Base-by-base conservation (phyloP, 2,797 vertebrate genomes). In the Carcharodon carcharias region DNA sequence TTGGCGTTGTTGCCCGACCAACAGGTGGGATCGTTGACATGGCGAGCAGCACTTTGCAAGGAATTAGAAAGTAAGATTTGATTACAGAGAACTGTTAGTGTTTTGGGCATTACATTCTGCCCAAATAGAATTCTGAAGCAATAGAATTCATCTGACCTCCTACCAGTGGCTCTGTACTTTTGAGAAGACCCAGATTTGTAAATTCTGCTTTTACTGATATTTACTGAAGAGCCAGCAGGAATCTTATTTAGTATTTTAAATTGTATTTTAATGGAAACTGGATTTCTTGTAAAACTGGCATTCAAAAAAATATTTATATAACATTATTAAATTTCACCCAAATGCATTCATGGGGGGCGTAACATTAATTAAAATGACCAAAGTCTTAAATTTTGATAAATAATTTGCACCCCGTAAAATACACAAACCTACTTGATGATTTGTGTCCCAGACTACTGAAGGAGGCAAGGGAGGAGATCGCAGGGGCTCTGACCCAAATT, bases 21-120 rank as follows among this genome's bases (percentile, higher is more conserved):
- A 99, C 99, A 0, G 99, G 99, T 6, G 99, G 99, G 96, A 99
- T 99, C 9, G 97, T 99, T 89, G 99, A 99, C 96, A 99, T 99
- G 99, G 99, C 99, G 94, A 99, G 99, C 98, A 99, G 99, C 96
- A 99, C 99, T 65, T 99, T 99, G 97, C 99, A 99, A 97, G 99
- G 99, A 96, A 99, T 99, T 97, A 99, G 99, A 97, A 99, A 99
- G 99, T 99, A 98, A 97, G 92, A 67, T 65, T 9, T 18, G 3
- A 67, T 50, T 50, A 50, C 45, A 50, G 45, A 50, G 45, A 50
- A 50, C 45, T 1, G 45, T 50, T 50, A 50, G 45, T 50, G 45
- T 50, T 50, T 50, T 1, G 45, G 45, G 45, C 45, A 50, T 50
- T 50, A 50, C 45, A 50, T 50, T 50, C 45, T 50, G 45, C 45